Evolutionary conservation across 2,888 invertebrate species (phyloP).

Genomic region (Tenodera sinensis): DNA sequence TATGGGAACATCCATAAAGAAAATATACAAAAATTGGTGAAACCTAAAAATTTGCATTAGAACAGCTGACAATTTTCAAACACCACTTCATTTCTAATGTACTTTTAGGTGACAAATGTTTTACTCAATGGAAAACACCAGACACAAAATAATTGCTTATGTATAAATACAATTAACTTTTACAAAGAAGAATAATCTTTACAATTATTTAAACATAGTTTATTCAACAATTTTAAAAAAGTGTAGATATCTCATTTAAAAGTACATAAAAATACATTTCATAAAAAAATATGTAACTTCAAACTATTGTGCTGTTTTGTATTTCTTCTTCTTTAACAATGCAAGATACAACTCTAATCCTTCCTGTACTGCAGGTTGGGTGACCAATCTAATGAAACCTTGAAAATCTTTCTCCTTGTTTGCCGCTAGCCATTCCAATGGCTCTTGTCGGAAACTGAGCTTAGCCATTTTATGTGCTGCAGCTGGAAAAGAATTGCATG

Average conservation of each 20-base stretch:
- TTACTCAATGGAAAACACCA: too few relatives aligned
- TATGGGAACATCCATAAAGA: too few relatives aligned
- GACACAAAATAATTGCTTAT: too few relatives aligned
- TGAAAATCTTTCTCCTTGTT: conserved; percentile 62
- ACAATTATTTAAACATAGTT: not conserved
- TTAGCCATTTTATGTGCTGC: conserved; percentile 47
- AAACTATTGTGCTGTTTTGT: not conserved
- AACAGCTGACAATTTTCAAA: too few relatives aligned
- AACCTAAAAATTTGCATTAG: too few relatives aligned
- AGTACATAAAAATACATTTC: not conserved
- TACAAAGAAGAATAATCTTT: too few relatives aligned
- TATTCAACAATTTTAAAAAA: not conserved
- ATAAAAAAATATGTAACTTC: not conserved
- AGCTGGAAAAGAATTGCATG: conserved; percentile 38
- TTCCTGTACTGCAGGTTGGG: conserved; percentile 65
- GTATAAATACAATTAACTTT: too few relatives aligned
- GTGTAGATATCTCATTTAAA: not conserved
- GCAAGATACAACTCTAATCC: conserved; percentile 68
- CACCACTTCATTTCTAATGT: too few relatives aligned
- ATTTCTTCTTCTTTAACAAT: conserved; percentile 58
- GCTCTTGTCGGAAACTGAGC: conserved; percentile 41
- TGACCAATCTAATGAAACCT: conserved; percentile 57
- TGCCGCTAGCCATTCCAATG: conserved; percentile 50
- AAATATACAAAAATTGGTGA: too few relatives aligned
- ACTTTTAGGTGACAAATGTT: too few relatives aligned